Conservation (phyloP, 2,797 vertebrate genomes). For the Danio tinwini region DNA sequence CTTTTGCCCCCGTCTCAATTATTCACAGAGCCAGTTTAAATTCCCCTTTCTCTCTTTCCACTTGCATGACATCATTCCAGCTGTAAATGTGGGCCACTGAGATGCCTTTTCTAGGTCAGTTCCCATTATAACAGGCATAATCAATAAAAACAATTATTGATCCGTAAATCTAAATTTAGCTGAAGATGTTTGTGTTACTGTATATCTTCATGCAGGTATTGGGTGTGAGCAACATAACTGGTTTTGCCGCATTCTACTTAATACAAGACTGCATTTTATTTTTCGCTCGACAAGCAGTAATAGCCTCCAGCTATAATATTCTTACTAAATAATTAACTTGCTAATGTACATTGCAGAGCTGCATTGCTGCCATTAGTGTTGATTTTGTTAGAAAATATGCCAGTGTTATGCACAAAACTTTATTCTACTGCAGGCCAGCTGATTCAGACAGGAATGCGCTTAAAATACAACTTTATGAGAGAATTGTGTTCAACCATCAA, state of each 20-base stretch:
- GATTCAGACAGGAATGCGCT: not conserved
- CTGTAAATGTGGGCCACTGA: conserved; percentile 37
- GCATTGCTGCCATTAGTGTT: not conserved
- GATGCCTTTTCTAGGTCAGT: not conserved
- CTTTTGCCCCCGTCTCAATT: conserved; percentile 70
- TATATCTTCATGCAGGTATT: not conserved
- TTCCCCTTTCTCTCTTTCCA: conserved; percentile 52
- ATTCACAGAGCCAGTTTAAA: conserved; percentile 72
- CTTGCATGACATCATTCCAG: conserved; percentile 18
- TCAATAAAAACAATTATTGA: not conserved
- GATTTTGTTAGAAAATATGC: not conserved
- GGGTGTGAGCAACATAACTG: not conserved
- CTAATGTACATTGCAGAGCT: not conserved
- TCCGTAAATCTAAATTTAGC: not conserved
- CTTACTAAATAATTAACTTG: not conserved
- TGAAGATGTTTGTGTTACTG: not conserved
- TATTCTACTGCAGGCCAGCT: not conserved
- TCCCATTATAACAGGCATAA: not conserved
- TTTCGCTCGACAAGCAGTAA: not conserved
- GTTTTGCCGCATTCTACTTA: not conserved
- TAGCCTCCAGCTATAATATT: conserved; percentile 7
- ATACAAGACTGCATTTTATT: not conserved
- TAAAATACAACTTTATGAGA: not conserved
- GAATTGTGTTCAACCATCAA: not conserved
- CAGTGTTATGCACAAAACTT: not conserved